Conservation (phyloP, 2,888 invertebrate species). For the Mimachlamys varia region DNA sequence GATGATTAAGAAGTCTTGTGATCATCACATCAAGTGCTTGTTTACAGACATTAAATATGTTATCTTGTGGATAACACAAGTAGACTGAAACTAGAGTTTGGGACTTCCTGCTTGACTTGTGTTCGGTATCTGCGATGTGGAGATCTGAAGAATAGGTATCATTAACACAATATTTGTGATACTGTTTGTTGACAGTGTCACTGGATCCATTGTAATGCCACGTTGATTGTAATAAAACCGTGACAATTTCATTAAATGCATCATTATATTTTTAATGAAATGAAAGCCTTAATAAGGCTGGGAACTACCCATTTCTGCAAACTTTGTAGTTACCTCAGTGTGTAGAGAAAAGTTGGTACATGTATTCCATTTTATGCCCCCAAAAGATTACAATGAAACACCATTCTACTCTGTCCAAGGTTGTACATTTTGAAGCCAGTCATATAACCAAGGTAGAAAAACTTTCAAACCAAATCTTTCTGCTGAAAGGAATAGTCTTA, state of each 20-base stretch:
- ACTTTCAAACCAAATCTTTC: too few relatives aligned
- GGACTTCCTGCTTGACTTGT: background rate
- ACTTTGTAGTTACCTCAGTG: background rate
- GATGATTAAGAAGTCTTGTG: background rate
- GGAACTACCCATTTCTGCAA: background rate
- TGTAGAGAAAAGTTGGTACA: background rate
- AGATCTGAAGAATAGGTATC: background rate
- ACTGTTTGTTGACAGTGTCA: background rate
- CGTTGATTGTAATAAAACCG: background rate
- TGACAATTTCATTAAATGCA: background rate
- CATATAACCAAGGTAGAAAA: too few relatives aligned
- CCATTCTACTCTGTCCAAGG: too few relatives aligned
- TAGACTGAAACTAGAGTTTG: background rate
- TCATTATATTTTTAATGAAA: background rate
- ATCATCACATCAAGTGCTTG: constrained; percentile 20
- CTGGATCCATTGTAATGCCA: background rate
- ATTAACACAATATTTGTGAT: background rate
- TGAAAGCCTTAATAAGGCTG: background rate
- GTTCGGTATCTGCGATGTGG: background rate
- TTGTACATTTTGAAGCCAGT: too few relatives aligned
- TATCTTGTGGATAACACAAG: background rate
- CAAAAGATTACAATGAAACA: too few relatives aligned
- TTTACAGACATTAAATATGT: background rate
- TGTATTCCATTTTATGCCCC: too few relatives aligned
- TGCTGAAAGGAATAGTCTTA: too few relatives aligned